Percentiles rank a stretch among this genome's conserved stretches.
Evolutionary conservation across 2,797 vertebrate genomes (phyloP).

Genomic region (Acropternis orthonyx): DNA sequence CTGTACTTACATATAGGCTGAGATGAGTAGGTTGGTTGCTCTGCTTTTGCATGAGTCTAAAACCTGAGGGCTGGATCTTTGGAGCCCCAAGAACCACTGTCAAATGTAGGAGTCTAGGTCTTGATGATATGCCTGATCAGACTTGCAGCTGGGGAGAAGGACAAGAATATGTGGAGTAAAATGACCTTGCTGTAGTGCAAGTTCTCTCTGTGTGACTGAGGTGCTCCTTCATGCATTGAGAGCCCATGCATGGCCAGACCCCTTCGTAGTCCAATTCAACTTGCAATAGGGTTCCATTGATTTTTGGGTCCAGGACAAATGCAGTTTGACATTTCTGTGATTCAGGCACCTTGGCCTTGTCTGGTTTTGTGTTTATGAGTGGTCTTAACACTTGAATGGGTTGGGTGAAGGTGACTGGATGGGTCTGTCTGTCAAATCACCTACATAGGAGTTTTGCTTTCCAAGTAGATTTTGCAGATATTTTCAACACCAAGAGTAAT

Average conservation of each 20-base stretch:
- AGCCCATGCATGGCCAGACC: accelerated
- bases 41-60: neutral
- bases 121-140: neutral
- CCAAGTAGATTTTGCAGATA: neutral
- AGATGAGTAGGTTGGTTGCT: neutral
- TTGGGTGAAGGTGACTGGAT: neutral
- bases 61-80: neutral
- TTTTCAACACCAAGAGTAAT: neutral
- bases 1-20: neutral
- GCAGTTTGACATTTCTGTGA: neutral
- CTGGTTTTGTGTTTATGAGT: neutral
- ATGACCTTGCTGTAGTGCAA: neutral
- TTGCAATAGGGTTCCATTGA: neutral
- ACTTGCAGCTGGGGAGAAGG: neutral
- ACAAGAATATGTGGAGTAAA: neutral
- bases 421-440: neutral
- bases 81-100: neutral
- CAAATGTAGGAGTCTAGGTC: neutral
- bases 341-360: neutral
- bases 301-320: neutral
- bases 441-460: neutral
- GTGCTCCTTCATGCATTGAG: neutral
- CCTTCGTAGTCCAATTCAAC: neutral
- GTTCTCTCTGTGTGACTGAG: neutral
- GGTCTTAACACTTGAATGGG: neutral